A percentile compares a stretch with the other conserved stretches of the same genome.
phyloP scores from a whole-genome alignment of 2,113 vertebrate species.

The Tetrao urogallus region DNA sequence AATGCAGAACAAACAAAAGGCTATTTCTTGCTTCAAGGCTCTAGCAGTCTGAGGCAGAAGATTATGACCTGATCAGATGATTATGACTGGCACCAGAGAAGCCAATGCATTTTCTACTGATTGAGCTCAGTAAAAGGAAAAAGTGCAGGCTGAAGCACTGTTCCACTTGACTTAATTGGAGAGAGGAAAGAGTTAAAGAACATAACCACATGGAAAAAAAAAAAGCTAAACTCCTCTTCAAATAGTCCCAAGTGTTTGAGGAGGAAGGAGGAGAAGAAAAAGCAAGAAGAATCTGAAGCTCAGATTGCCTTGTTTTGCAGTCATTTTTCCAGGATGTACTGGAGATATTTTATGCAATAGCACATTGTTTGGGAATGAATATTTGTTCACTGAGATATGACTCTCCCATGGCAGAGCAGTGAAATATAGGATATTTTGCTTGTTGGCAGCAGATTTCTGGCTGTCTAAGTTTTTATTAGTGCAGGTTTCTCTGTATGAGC shows the following conservation, averaged over 20 bases:
- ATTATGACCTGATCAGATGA: not conserved
- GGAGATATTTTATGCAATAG: conserved; percentile 45
- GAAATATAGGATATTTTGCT: conserved; percentile 68
- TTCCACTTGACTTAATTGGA: not conserved
- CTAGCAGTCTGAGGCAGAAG: not conserved
- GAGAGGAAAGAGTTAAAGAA: not conserved
- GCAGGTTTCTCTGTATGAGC: conserved; percentile 57
- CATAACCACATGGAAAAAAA: not conserved
- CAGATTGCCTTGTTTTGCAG: not conserved
- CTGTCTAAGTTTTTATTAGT: conserved; percentile 64
- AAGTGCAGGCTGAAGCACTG: not conserved
- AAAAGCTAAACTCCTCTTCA: not conserved
- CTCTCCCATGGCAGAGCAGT: conserved; percentile 45
- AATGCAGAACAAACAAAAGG: not conserved
- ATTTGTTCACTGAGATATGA: conserved; percentile 62
- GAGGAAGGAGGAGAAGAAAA: not conserved
- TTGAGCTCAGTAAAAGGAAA: not conserved
- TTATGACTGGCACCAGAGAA: not conserved
- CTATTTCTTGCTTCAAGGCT: not conserved
- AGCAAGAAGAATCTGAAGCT: not conserved
- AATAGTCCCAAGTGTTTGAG: not conserved
- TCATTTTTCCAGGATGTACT: conserved; percentile 25
- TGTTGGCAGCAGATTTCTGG: conserved; percentile 71
- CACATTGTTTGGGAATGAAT: conserved; percentile 51
- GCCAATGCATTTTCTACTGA: not conserved